These are phyloP conservation scores for Brachyistius frenatus DNA, from an alignment of 2,113 vertebrate species.

Conservation along the genomic window DNA sequence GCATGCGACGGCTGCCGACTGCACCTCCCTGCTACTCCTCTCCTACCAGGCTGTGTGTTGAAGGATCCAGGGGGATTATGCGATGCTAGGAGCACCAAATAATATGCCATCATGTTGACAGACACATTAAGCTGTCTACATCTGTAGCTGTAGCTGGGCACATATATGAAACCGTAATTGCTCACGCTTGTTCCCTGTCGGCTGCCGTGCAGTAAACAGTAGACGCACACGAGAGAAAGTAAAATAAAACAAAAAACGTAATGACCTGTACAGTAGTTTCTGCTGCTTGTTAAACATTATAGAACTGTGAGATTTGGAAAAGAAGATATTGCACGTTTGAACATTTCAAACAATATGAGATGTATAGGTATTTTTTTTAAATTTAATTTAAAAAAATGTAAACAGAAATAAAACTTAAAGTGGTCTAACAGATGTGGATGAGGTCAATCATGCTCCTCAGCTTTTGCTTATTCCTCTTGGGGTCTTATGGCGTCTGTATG, in stretches of 20 bases:
- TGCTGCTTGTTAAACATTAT: background rate
- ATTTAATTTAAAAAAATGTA: background rate
- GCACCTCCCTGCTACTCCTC: conserved; percentile 25
- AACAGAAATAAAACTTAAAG: conserved; percentile 27
- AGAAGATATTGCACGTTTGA: conserved; percentile 18
- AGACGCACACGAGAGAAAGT: conserved; percentile 9
- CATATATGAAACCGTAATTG: conserved; percentile 51
- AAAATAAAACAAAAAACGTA: background rate
- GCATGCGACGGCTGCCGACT: conserved; percentile 12
- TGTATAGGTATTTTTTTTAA: conserved; percentile 1
- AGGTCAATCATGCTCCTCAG: conserved; percentile 46
- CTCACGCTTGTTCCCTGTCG: conserved; percentile 35
- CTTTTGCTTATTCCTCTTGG: conserved; percentile 45
- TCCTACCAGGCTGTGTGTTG: conserved; percentile 51
- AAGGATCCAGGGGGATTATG: conserved; percentile 69
- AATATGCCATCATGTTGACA: conserved; percentile 65
- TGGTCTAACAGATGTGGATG: conserved; percentile 63
- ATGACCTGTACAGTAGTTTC: conserved; percentile 25
- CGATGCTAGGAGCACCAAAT: conserved; percentile 57
- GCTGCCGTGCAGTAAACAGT: conserved; percentile 31
- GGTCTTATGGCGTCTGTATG: conserved; percentile 55
- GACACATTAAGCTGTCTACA: conserved; percentile 56
- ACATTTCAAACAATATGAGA: conserved; percentile 46
- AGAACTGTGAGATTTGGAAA: background rate
- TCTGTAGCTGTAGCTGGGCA: conserved; percentile 56